Base-by-base conservation (phyloP, 2,113 vertebrate species). In the Melanocharis versteri region DNA sequence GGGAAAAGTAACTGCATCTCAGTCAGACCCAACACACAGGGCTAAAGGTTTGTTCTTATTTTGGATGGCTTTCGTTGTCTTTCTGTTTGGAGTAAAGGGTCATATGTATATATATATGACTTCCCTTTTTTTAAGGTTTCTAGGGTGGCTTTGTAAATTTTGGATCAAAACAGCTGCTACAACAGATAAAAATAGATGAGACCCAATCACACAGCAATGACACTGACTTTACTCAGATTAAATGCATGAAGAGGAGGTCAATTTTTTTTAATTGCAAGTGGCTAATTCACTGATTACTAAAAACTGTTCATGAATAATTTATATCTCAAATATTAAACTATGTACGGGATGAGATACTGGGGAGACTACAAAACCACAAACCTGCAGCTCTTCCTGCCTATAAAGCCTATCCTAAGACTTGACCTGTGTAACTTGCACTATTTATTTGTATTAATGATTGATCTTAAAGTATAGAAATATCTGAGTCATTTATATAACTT, bases 201-300 rank as follows among this genome's bases (percentile, higher is more conserved):
- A 65, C 23, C 40, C 11, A 96, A 87, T 95, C 78, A 91, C 16
- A 68, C 30, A 85, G 62, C 58, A 85, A 44, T 83, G 93, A 80
- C 51, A 93, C 75, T 83, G 82, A 91, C 87, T 96, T 92, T 71
- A 89, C 73, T 71, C 57, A 91, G 53, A 94, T 69, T 87, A 88
- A 94, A 91, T 69, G 33, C 30, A 84, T 93, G 85, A 94, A 92
- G 71, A 90, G 37, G 65, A 91, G 89, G 91, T 94, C 89, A 94
- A 47, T 83, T 90, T 93, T 96, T 95, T 95, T 96, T 90, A 94
- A 96, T 93, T 93, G 51, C 71, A 90, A 77, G 33, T 90, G 86
- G 92, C 62, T 93, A 95, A 95, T 95, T 95, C 89, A 86, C 94
- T 96, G 95, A 96, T 90, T 96, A 82, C 88, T 95, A 88, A 86